Conservation (phyloP, 2,797 vertebrate species). For the Melanotaenia pygmaea region DNA sequence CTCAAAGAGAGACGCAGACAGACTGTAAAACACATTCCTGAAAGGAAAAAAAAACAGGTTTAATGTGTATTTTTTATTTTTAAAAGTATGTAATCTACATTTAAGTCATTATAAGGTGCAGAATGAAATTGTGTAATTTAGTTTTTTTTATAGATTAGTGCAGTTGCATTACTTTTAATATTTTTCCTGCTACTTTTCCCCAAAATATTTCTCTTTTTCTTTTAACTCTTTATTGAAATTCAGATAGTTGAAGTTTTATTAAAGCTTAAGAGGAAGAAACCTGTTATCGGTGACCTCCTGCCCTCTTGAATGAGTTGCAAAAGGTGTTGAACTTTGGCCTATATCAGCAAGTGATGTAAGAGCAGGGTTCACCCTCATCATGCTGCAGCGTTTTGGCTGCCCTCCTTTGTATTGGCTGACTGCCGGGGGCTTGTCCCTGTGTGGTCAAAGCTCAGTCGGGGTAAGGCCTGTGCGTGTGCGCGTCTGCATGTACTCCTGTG, state of each 20-base stretch:
- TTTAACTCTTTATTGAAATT: neutral
- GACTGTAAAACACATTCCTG: neutral
- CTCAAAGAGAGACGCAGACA: constrained; percentile 13
- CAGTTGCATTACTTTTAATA: neutral
- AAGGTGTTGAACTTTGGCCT: constrained; percentile 63
- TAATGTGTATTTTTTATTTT: neutral
- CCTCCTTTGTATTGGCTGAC: constrained; percentile 50
- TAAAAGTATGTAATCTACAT: neutral
- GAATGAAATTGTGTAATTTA: neutral
- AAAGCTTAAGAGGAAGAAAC: neutral
- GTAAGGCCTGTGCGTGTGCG: neutral
- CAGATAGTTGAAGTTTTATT: neutral
- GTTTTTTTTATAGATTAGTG: neutral
- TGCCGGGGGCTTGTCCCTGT: constrained; percentile 27
- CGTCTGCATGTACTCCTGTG: neutral
- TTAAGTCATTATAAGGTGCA: neutral
- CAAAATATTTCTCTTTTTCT: neutral
- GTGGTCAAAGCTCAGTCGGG: constrained; percentile 19
- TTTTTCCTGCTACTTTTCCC: neutral
- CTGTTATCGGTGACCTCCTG: neutral
- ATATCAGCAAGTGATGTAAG: constrained; percentile 51
- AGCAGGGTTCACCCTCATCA: constrained; percentile 29
- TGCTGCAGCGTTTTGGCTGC: neutral
- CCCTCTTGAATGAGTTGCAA: constrained; percentile 15
- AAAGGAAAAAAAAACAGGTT: neutral